These are phyloP conservation scores for Trissolcus brochymenae DNA, from an alignment of 2,888 invertebrate genomes.

Conservation along the genomic window DNA sequence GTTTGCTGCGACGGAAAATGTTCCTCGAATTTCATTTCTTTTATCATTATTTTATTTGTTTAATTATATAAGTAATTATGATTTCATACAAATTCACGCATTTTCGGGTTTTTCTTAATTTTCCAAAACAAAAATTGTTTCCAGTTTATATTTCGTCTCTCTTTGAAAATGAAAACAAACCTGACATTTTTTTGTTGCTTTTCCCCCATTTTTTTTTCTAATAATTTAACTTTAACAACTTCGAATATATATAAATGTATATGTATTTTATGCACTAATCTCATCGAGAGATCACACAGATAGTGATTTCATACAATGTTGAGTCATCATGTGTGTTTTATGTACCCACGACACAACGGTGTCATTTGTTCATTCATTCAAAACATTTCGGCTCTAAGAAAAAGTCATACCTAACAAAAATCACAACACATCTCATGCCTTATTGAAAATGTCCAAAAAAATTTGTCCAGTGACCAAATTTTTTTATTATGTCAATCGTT, in stretches of 20 bases:
- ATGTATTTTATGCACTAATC: slow-evolving; percentile 35
- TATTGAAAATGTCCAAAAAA: slow-evolving; percentile 2
- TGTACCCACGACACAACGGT: slow-evolving; percentile 41
- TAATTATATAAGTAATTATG: slow-evolving; percentile 3
- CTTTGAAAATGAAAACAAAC: too few relatives aligned
- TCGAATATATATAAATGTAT: slow-evolving; percentile 33
- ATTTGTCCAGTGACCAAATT: slow-evolving; percentile 10
- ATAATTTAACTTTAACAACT: slow-evolving; percentile 47
- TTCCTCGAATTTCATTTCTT: slow-evolving; percentile 2
- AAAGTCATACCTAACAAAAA: too few relatives aligned
- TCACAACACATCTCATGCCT: too few relatives aligned
- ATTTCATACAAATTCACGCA: slow-evolving; percentile 15
- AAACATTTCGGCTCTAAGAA: slow-evolving; percentile 7
- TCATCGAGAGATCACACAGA: slow-evolving; percentile 46
- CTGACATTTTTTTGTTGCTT: slow-evolving; percentile 8
- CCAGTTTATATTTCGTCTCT: not conserved
- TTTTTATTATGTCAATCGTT: slow-evolving; percentile 13
- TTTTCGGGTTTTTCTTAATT: slow-evolving; percentile 2
- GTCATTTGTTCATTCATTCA: slow-evolving; percentile 49
- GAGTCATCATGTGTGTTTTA: slow-evolving; percentile 42
- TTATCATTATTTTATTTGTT: too few relatives aligned
- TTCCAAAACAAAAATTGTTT: slow-evolving; percentile 28
- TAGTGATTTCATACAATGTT: slow-evolving; percentile 49
- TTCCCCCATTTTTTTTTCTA: slow-evolving; percentile 21
- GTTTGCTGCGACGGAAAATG: slow-evolving; percentile 38